phyloP scores from a whole-genome alignment of 2,797 vertebrate genomes.

The Champsocephalus gunnari region DNA sequence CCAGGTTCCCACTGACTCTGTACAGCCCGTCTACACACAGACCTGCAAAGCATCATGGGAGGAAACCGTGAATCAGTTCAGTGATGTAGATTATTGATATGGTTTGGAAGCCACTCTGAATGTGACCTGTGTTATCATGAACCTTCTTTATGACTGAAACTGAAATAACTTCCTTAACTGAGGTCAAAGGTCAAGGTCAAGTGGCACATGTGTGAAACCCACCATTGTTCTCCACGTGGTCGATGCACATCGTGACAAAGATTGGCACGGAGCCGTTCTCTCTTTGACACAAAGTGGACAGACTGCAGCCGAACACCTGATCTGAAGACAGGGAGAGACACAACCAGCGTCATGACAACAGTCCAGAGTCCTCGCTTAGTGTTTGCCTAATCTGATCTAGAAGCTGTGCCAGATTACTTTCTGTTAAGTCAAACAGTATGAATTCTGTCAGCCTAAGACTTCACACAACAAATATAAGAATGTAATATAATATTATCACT shows the following conservation, averaged over 20 bases:
- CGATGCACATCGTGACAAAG: slow-evolving; percentile 95
- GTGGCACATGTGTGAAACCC: slow-evolving; percentile 51
- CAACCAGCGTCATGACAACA: background rate
- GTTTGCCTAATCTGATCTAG: background rate
- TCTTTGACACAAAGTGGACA: slow-evolving; percentile 92
- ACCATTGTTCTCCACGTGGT: slow-evolving; percentile 95
- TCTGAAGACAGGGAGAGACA: slow-evolving; percentile 80
- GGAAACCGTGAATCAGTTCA: background rate
- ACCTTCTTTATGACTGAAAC: slow-evolving; percentile 2
- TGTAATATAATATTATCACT: background rate
- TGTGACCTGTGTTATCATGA: background rate
- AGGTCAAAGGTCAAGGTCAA: background rate
- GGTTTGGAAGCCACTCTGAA: too few relatives aligned
- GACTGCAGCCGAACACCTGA: slow-evolving; percentile 96
- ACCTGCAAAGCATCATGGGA: slow-evolving; percentile 79
- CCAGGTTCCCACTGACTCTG: slow-evolving; percentile 97
- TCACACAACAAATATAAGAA: background rate
- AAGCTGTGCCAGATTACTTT: background rate
- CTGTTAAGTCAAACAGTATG: background rate
- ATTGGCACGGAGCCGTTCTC: slow-evolving; percentile 92
- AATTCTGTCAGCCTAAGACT: too few relatives aligned
- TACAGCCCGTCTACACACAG: slow-evolving; percentile 94
- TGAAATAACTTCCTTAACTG: background rate
- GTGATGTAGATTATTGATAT: background rate
- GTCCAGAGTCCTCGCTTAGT: background rate